Evolutionary conservation across 2,888 invertebrate species (phyloP).

Genomic region (Sturmia bella): DNA sequence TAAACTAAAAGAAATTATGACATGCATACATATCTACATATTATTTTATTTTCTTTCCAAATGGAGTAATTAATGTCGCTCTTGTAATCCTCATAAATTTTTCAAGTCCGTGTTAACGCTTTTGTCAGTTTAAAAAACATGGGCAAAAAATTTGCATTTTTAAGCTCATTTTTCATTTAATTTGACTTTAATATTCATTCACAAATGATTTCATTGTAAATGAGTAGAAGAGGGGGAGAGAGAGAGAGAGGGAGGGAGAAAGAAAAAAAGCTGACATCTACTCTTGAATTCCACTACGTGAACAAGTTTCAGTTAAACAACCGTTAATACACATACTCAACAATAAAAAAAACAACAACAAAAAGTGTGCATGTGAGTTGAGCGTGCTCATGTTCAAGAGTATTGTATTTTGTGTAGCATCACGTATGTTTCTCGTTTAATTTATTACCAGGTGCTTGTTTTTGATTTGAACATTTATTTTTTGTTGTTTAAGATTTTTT

Average conservation of each 20-base stretch:
- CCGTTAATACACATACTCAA: neutral
- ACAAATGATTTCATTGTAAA: neutral
- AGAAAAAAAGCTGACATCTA: neutral
- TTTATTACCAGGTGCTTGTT: conserved; percentile 65
- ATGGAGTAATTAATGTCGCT: neutral
- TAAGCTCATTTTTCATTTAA: conserved; percentile 21
- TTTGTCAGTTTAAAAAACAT: conserved; percentile 8
- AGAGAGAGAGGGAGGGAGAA: neutral
- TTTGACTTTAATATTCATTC: conserved; percentile 41
- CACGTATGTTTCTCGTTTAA: conserved; percentile 64
- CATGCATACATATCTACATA: neutral
- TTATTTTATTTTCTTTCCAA: neutral
- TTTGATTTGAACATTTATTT: conserved; percentile 52
- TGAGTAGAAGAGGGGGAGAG: no score
- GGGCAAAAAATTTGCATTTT: neutral
- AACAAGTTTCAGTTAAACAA: neutral
- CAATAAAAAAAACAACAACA: neutral
- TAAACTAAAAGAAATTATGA: neutral
- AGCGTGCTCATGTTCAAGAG: neutral
- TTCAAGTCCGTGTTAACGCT: neutral
- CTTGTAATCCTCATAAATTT: conserved; percentile 15
- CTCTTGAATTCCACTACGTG: neutral
- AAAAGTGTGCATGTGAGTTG: neutral
- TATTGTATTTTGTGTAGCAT: conserved; percentile 42
- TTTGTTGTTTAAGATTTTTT: conserved; percentile 4